phyloP scores from a whole-genome alignment of 2,888 invertebrate species.

The Pediacus dermestoides region DNA sequence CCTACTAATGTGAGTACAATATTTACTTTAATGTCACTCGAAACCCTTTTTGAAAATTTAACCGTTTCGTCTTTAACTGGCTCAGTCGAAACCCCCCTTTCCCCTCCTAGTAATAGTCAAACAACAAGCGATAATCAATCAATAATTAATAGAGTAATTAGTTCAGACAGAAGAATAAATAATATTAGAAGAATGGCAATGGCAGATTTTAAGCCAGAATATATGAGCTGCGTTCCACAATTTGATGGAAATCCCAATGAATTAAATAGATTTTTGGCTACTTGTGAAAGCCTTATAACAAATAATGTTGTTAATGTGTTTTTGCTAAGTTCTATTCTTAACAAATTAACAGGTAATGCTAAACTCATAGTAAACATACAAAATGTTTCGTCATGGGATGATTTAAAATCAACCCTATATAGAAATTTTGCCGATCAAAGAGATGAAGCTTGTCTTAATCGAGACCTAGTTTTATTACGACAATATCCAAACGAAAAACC shows the following conservation, averaged over 20 bases:
- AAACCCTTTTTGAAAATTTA: conserved; percentile 7
- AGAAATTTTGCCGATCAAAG: conserved; percentile 21
- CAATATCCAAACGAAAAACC: conserved; percentile 19
- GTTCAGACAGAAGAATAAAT: no score
- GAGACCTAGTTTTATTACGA: conserved; percentile 20
- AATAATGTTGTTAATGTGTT: conserved; percentile 16
- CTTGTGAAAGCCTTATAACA: conserved; percentile 12
- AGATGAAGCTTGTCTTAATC: conserved; percentile 21
- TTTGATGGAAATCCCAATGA: conserved; percentile 14
- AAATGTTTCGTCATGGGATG: conserved; percentile 10
- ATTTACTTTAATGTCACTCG: conserved; percentile 5
- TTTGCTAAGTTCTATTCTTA: conserved; percentile 15
- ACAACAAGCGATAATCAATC: no score
- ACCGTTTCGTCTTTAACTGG: conserved; percentile 7
- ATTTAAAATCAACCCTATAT: conserved; percentile 9
- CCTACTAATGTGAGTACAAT: conserved; percentile 7
- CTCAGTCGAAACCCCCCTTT: conserved; percentile 1
- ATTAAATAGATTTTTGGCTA: no score
- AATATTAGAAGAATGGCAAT: no score
- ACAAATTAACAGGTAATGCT: conserved; percentile 14
- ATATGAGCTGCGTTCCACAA: conserved; percentile 12
- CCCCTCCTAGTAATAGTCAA: no score
- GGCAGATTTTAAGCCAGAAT: conserved; percentile 13
- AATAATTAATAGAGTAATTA: no score
- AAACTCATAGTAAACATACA: conserved; percentile 16